Conservation (phyloP, 2,113 vertebrate species). For the Scophthalmus maximus region DNA sequence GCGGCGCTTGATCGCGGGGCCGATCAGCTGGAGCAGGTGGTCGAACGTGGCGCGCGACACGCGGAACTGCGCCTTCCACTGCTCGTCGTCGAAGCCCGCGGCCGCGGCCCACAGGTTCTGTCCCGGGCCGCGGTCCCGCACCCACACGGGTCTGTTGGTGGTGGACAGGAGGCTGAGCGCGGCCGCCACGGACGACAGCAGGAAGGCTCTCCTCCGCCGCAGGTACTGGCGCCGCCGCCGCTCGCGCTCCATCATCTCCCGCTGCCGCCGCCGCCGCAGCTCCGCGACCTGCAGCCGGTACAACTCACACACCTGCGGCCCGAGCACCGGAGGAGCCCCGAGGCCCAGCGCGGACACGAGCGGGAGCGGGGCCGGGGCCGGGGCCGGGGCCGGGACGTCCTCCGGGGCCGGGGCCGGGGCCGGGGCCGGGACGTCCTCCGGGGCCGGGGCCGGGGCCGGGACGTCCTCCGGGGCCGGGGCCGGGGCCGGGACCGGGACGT, state of each 20-base stretch:
- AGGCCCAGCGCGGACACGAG: not conserved
- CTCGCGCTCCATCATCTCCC: conserved; percentile 44
- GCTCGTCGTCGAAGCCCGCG: conserved; percentile 27
- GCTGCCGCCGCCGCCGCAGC: conserved; percentile 33
- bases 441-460: rapidly evolving
- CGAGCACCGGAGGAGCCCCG: not conserved
- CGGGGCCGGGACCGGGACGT: rapidly evolving
- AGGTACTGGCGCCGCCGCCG: conserved; percentile 48
- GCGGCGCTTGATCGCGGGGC: conserved; percentile 17
- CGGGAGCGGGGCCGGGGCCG: not conserved
- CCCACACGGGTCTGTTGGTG: conserved; percentile 41
- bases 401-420: rapidly evolving
- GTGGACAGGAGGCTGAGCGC: conserved; percentile 39
- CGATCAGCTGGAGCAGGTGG: conserved; percentile 33
- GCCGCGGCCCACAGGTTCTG: conserved; percentile 45
- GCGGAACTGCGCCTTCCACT: conserved; percentile 58
- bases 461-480: not conserved
- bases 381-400: rapidly evolving
- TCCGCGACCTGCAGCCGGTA: conserved; percentile 19
- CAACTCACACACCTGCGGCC: conserved; percentile 1
- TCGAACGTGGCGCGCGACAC: conserved; percentile 42
- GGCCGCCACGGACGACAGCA: conserved; percentile 48
- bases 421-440: too few species aligned
- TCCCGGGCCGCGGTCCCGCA: conserved; percentile 1
- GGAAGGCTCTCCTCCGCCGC: conserved; percentile 46